phyloP scores from a whole-genome alignment of 1,140 invertebrate genomes.

The Pseudomyrmex pallidus region DNA sequence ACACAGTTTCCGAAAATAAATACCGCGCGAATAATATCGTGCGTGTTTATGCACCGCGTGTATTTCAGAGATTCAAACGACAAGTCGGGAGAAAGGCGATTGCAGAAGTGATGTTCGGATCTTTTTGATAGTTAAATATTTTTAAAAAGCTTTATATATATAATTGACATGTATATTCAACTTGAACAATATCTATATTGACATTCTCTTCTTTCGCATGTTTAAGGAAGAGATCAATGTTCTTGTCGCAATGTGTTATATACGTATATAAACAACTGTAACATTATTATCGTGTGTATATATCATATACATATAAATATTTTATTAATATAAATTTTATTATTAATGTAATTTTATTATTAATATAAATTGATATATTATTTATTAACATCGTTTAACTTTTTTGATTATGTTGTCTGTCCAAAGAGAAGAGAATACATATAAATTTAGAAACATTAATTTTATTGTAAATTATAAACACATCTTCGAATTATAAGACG shows the following conservation, averaged over 20 bases:
- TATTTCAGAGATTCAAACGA: slow-evolving; percentile 45
- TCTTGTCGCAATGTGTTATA: neutral
- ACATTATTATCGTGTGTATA: neutral
- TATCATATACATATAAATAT: neutral
- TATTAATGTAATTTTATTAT: too few species aligned
- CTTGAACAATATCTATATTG: neutral
- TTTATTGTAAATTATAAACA: slow-evolving; percentile 6
- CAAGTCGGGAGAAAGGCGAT: slow-evolving; percentile 25
- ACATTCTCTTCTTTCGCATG: neutral
- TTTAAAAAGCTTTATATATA: neutral
- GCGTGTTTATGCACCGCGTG: slow-evolving; percentile 34
- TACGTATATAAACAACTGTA: neutral
- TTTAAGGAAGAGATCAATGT: slow-evolving; percentile 22
- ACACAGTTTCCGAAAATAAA: slow-evolving; percentile 58
- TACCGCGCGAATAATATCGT: slow-evolving; percentile 57
- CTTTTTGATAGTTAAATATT: slow-evolving; percentile 18
- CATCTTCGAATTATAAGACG: slow-evolving; percentile 8
- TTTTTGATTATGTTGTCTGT: too few species aligned
- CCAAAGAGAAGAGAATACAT: too few species aligned
- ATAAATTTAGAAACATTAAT: neutral
- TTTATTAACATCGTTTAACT: neutral
- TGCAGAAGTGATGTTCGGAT: slow-evolving; percentile 21
- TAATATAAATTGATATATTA: neutral
- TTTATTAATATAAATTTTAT: neutral
- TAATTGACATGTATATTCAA: neutral